Conservation (phyloP, 2,113 vertebrate genomes). For the Motacilla alba region DNA sequence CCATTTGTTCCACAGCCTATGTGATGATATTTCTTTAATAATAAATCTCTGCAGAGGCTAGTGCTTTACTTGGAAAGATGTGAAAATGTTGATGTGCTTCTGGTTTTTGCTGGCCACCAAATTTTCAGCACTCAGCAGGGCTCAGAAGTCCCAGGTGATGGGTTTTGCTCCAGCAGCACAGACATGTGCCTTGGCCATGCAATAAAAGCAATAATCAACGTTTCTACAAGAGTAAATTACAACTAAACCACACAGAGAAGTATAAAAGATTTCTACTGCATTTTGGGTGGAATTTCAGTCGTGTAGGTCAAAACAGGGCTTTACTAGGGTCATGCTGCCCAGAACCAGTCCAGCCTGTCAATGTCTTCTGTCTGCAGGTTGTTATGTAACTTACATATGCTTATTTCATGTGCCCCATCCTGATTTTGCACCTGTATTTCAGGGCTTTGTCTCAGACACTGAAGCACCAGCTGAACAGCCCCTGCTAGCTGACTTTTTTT, state of each 20-base stretch:
- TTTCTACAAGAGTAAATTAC: neutral
- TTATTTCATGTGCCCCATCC: neutral
- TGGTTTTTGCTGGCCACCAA: neutral
- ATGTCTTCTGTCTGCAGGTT: neutral
- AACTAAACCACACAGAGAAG: neutral
- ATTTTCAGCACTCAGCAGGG: neutral
- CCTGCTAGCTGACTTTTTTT: neutral
- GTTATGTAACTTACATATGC: neutral
- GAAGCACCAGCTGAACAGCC: neutral
- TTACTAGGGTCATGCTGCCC: neutral
- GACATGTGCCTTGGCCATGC: neutral
- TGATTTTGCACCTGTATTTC: neutral
- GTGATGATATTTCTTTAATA: no score
- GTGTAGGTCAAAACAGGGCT: neutral
- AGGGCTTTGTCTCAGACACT: neutral
- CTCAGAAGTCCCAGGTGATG: neutral
- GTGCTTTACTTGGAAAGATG: neutral
- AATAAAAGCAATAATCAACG: neutral
- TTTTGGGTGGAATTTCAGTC: neutral
- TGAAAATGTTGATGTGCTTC: neutral
- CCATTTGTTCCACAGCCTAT: neutral
- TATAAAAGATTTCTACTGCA: neutral
- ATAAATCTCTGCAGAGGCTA: neutral
- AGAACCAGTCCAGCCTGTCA: neutral
- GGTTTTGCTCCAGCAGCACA: neutral